phyloP scores from a whole-genome alignment of 2,113 vertebrate species.

The Pygoscelis antarcticus region DNA sequence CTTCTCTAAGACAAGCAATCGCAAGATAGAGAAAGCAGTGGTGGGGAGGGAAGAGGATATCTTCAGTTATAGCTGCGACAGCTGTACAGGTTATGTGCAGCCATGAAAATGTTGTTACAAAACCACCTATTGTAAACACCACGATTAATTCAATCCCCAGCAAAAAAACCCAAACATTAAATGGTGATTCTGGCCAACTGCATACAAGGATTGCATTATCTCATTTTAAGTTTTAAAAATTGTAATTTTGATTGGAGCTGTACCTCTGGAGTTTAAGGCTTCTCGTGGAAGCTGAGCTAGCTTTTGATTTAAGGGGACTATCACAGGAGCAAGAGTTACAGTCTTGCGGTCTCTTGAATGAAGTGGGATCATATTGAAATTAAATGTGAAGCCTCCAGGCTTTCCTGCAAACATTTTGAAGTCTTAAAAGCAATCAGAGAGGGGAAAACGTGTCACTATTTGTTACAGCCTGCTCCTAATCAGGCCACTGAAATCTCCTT shows the following conservation, averaged over 20 bases:
- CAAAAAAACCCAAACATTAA: neutral
- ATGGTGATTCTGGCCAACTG: neutral
- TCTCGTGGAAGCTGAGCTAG: neutral
- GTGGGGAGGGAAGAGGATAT: neutral
- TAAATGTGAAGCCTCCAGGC: neutral
- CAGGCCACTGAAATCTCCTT: slow-evolving; percentile 24
- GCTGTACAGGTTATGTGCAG: neutral
- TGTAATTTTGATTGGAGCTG: neutral
- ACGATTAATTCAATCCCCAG: neutral
- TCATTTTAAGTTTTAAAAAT: neutral
- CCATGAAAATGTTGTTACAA: neutral
- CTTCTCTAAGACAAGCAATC: neutral
- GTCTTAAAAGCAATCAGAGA: neutral
- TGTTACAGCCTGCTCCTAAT: slow-evolving; percentile 16
- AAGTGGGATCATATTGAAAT: neutral
- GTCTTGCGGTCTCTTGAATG: neutral
- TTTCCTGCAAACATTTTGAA: neutral
- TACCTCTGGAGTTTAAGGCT: neutral
- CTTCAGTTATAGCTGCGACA: neutral
- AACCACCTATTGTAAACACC: neutral
- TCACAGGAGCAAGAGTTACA: neutral
- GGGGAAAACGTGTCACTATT: neutral
- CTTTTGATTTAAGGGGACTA: neutral
- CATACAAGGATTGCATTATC: neutral
- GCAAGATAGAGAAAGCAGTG: neutral